These are phyloP conservation scores for Melanophora roralis DNA, from an alignment of 2,888 invertebrate species.

Conservation along the genomic window DNA sequence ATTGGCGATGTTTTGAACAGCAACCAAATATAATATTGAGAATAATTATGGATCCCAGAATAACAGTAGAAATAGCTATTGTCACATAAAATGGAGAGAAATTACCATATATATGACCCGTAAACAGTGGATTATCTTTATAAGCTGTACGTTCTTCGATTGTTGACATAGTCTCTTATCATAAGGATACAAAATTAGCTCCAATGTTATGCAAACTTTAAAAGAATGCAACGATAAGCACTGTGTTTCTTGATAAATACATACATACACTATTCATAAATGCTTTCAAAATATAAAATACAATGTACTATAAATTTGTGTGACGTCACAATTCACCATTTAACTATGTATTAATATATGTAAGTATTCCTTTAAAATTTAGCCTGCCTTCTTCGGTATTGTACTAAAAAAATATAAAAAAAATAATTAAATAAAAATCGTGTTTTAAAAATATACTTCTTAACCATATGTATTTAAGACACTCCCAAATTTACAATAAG, in stretches of 20 bases:
- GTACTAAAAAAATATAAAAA: too few relatives aligned
- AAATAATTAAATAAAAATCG: too few relatives aligned
- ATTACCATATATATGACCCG: slow-evolving; percentile 82
- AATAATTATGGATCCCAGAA: slow-evolving; percentile 84
- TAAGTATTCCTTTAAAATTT: too few relatives aligned
- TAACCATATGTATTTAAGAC: not conserved
- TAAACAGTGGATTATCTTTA: slow-evolving; percentile 81
- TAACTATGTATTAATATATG: not conserved
- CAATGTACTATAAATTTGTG: not conserved
- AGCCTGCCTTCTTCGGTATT: too few relatives aligned
- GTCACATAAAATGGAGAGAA: slow-evolving; percentile 91
- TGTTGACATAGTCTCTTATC: slow-evolving; percentile 79
- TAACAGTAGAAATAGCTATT: slow-evolving; percentile 86
- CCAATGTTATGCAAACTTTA: not conserved
- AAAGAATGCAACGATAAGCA: not conserved
- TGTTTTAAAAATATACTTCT: too few relatives aligned
- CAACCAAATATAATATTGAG: slow-evolving; percentile 89
- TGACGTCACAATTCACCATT: slow-evolving; percentile 1
- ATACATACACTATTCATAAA: not conserved
- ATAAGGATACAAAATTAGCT: not conserved
- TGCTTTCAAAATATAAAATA: not conserved
- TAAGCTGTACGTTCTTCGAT: slow-evolving; percentile 81
- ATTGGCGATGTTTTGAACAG: slow-evolving; percentile 86
- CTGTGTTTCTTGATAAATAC: too few relatives aligned
- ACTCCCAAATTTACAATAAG: slow-evolving; percentile 48